A percentile compares a stretch with the other conserved stretches of the same genome.
phyloP scores from a whole-genome alignment of 1,140 invertebrate genomes.

The Pseudomyrmex concolor region DNA sequence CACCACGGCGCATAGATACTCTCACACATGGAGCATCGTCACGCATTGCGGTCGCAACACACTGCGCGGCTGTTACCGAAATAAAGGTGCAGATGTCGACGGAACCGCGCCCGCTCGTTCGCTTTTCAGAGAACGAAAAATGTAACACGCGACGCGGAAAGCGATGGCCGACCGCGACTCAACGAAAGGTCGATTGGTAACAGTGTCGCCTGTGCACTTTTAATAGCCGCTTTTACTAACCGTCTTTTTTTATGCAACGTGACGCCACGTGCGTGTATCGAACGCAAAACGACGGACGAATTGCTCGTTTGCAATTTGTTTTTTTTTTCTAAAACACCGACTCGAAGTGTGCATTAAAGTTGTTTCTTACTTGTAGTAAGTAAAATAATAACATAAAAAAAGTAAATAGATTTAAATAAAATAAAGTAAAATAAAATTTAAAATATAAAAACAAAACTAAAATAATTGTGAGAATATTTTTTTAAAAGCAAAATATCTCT shows the following conservation, averaged over 20 bases:
- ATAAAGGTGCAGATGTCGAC: constrained; percentile 40
- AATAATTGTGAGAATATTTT: neutral
- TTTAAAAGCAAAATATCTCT: neutral
- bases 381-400: too few relatives aligned
- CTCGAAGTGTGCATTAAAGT: too few relatives aligned
- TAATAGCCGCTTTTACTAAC: constrained; percentile 61
- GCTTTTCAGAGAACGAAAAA: constrained; percentile 34
- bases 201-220: constrained; percentile 46
- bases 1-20: neutral
- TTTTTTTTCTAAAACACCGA: neutral
- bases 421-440: too few relatives aligned
- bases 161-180: neutral
- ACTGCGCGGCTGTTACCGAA: constrained; percentile 1
- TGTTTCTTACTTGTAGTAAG: too few relatives aligned
- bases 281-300: constrained; percentile 16
- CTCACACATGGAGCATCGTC: constrained; percentile 14
- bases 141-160: constrained; percentile 8
- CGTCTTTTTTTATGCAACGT: neutral
- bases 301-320: constrained; percentile 18
- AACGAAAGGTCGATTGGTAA: constrained; percentile 39
- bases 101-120: constrained; percentile 9
- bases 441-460: neutral
- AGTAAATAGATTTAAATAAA: too few relatives aligned
- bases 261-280: constrained; percentile 36
- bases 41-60: constrained; percentile 32